A percentile compares a stretch with the other conserved stretches of the same genome.
Conservation (phyloP, 2,888 invertebrate genomes). For the Acrobasis suavella region DNA sequence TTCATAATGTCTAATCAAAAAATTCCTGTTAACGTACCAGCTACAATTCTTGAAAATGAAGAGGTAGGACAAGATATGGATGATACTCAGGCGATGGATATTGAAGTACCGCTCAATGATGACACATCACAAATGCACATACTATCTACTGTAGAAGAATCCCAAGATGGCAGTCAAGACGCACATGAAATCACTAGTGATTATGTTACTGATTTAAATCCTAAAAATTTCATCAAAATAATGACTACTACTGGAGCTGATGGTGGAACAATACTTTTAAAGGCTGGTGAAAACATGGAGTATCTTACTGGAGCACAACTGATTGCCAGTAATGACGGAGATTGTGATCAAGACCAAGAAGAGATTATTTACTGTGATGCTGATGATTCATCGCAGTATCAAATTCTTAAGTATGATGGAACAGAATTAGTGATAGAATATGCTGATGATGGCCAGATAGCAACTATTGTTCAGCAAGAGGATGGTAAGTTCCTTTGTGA, state of each 20-base stretch:
- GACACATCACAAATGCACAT: slow-evolving; percentile 45
- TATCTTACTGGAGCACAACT: slow-evolving; percentile 61
- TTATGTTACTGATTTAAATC: slow-evolving; percentile 34
- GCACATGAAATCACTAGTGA: slow-evolving; percentile 40
- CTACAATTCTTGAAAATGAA: slow-evolving; percentile 72
- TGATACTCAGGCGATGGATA: slow-evolving; percentile 48
- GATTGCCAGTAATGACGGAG: slow-evolving; percentile 53
- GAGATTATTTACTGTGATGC: slow-evolving; percentile 74
- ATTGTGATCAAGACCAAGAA: slow-evolving; percentile 58
- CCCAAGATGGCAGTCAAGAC: slow-evolving; percentile 36
- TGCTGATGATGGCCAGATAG: slow-evolving; percentile 68
- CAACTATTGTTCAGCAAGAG: slow-evolving; percentile 68
- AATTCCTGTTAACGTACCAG: slow-evolving; percentile 68
- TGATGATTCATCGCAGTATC: slow-evolving; percentile 69
- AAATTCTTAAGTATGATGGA: slow-evolving; percentile 72
- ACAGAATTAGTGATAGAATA: slow-evolving; percentile 75
- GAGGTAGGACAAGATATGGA: slow-evolving; percentile 61
- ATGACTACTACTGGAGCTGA: slow-evolving; percentile 56
- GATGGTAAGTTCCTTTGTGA: slow-evolving; percentile 72
- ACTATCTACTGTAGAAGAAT: slow-evolving; percentile 36
- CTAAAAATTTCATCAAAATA: slow-evolving; percentile 66
- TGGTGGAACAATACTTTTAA: slow-evolving; percentile 64
- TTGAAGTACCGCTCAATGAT: slow-evolving; percentile 46
- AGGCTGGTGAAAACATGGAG: slow-evolving; percentile 58
- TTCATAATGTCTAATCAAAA: slow-evolving; percentile 62